phyloP scores from a whole-genome alignment of 2,113 vertebrate genomes.

The Larimichthys polyactis region DNA sequence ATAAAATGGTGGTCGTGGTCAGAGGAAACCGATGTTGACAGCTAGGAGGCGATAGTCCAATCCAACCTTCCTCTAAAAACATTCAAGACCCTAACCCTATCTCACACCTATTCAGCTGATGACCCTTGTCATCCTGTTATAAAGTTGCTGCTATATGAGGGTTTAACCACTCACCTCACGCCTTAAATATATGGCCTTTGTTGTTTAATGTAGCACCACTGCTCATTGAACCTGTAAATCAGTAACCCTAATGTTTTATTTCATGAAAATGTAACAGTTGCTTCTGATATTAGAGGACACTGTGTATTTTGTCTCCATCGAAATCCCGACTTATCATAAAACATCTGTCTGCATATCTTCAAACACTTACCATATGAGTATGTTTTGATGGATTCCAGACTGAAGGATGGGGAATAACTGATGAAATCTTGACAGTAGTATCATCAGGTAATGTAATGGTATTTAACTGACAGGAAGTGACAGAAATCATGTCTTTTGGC shows the following conservation, averaged over 20 bases:
- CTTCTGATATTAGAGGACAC: neutral
- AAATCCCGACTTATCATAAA: neutral
- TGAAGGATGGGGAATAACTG: neutral
- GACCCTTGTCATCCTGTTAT: too few relatives aligned
- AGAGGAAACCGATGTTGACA: neutral
- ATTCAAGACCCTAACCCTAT: neutral
- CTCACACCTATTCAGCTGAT: too few relatives aligned
- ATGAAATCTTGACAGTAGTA: neutral
- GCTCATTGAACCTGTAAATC: neutral
- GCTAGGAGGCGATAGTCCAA: neutral
- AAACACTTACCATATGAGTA: neutral
- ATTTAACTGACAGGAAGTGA: neutral
- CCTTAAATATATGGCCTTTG: neutral
- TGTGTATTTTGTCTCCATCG: neutral
- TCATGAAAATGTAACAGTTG: neutral
- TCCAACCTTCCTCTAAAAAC: neutral
- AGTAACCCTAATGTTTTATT: neutral
- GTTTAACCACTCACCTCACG: too few relatives aligned
- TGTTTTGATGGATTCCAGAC: neutral
- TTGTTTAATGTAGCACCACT: too few relatives aligned
- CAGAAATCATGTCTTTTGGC: neutral
- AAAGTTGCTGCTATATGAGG: too few relatives aligned
- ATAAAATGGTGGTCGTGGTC: neutral
- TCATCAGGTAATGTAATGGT: neutral
- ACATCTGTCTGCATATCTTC: neutral